These are phyloP conservation scores for Procambarus virginalis DNA, from an alignment of 1,140 invertebrate species.

Conservation along the genomic window DNA sequence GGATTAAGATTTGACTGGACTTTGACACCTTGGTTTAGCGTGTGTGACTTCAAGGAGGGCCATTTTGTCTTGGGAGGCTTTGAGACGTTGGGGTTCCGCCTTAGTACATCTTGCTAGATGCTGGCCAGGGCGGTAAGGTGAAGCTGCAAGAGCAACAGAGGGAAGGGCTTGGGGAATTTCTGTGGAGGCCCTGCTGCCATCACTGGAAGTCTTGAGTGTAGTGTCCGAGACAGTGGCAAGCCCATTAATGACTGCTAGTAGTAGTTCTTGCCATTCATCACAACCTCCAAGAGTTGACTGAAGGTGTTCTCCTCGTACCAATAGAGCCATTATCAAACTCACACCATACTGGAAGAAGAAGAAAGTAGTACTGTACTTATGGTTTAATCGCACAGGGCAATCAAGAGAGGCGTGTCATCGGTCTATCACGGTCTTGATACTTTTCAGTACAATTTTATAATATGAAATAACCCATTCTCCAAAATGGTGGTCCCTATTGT, in stretches of 20 bases:
- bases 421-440: no score
- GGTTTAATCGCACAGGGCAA: no score
- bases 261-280: constrained; percentile 48
- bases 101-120: constrained; percentile 37
- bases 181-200: constrained; percentile 21
- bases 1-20: constrained; percentile 50
- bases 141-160: constrained; percentile 51
- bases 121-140: constrained; percentile 47
- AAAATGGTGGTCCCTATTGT: no score
- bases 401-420: no score
- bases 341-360: constrained; percentile 44
- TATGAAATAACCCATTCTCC: no score
- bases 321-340: constrained; percentile 42
- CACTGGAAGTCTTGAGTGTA: constrained; percentile 13
- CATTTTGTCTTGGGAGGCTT: constrained; percentile 51
- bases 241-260: constrained; percentile 21
- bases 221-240: constrained; percentile 13
- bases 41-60: constrained; percentile 6
- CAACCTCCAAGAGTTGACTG: constrained; percentile 2
- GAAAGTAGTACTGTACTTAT: no score
- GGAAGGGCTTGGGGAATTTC: constrained; percentile 55
- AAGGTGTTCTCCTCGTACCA: constrained; percentile 54
- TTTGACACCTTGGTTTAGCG: constrained; percentile 42
- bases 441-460: no score
- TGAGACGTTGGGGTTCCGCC: constrained; percentile 25